Percentiles rank a stretch among this genome's conserved stretches.
phyloP scores from a whole-genome alignment of 2,797 vertebrate species.

The Champsocephalus gunnari region DNA sequence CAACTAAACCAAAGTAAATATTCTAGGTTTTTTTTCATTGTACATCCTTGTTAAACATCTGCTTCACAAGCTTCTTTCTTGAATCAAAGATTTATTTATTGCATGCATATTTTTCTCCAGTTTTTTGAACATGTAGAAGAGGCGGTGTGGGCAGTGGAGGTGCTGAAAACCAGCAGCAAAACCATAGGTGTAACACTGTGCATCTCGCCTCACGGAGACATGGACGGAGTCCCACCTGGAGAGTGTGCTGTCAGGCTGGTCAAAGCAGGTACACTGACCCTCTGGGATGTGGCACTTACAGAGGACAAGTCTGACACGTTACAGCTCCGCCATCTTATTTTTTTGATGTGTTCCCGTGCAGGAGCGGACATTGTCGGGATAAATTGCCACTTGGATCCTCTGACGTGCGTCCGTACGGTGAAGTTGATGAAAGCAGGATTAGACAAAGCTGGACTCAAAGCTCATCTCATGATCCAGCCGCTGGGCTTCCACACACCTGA shows the following conservation, averaged over 20 bases:
- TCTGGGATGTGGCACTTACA: not conserved
- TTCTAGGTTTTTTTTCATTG: not conserved
- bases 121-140: constrained; percentile 93
- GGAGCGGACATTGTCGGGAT: constrained; percentile 90
- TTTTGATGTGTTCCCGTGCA: constrained; percentile 51
- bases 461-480: constrained; percentile 88
- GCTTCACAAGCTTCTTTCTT: not conserved
- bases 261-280: constrained; percentile 85
- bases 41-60: not conserved
- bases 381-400: constrained; percentile 91
- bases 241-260: constrained; percentile 89
- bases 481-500: constrained; percentile 90
- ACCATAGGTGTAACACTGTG: constrained; percentile 89
- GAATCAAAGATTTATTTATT: not conserved
- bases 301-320: not conserved
- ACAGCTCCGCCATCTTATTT: not conserved
- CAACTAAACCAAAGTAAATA: too few species aligned
- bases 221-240: constrained; percentile 84
- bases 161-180: constrained; percentile 88
- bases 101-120: constrained; percentile 70
- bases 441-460: constrained; percentile 85
- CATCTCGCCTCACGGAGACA: constrained; percentile 89
- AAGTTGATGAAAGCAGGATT: constrained; percentile 89
- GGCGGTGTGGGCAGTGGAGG: constrained; percentile 92
- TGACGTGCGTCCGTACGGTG: constrained; percentile 81